Base-by-base conservation (phyloP, 1,140 invertebrate species). In the Mercenaria mercenaria region DNA sequence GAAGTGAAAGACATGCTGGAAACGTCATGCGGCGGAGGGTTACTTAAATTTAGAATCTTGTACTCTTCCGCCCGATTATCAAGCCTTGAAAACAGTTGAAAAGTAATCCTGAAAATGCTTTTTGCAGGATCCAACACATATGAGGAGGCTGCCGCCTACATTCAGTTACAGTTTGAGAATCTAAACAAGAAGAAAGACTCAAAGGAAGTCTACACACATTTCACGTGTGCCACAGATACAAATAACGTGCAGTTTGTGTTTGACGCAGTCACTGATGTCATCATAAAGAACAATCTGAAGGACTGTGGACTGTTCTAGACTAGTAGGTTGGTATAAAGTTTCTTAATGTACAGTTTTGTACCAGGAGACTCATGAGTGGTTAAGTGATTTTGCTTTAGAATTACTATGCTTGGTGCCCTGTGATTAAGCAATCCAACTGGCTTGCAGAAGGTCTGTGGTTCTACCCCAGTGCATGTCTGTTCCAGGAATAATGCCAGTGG, bases 181-280 rank as follows among this genome's bases (percentile, higher is more conserved):
- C 98, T 99, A 97, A 99, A 99, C 97, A 99, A 99, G 97, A 95
- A 95, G 91, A 99, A 98, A 94, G 95, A 95, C 64, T 99, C 98
- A 94, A 99, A 99, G 97, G 99, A 99, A 97, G 99, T 99, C 96
- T 99, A 99, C 97, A 99, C 99, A 97, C 99, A 99, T 97, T 99
- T 99, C 98, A 99, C 99, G 90, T 99, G 99, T 97, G 99, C 99
- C 96, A 99, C 99, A 91, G 99, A 99, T 97, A 99, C 99, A 93
- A 99, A 98, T 96, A 99, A 99, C 97, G 99, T 99, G 95, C 99
- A 99, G 97, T 99, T 99, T 97, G 99, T 99, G 96, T 99, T 99
- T 97, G 99, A 99, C 97, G 99, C 99, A 91, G 99, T 99, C 96
- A 99, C 99, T 94, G 99, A 99, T 97, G 99, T 99, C 96, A 99